phyloP scores from a whole-genome alignment of 2,113 vertebrate species.

The Melanocharis versteri region DNA sequence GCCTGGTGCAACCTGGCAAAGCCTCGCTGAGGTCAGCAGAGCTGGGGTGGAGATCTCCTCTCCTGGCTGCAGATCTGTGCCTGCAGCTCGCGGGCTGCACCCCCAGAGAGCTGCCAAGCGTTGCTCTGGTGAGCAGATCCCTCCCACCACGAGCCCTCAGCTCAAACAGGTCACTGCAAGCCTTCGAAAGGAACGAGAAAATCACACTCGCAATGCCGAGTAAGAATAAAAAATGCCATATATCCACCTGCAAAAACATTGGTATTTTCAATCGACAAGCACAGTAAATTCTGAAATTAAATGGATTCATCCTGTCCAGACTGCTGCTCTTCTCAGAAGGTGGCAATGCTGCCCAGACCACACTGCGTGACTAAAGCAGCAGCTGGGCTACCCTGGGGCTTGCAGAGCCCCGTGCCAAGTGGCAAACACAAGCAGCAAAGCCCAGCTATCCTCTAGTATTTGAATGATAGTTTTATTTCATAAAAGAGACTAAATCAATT shows the following conservation, averaged over 20 bases:
- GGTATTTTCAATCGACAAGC: not conserved
- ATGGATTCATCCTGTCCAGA: not conserved
- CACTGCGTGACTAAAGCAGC: not conserved
- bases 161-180: not conserved
- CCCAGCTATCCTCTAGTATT: not conserved
- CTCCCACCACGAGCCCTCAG: accelerated
- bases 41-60: not conserved
- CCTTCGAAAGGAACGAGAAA: not conserved
- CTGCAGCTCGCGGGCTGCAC: accelerated
- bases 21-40: not conserved
- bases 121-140: not conserved
- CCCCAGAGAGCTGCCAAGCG: not conserved
- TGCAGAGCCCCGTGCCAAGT: not conserved
- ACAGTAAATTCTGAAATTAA: not conserved
- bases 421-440: not conserved
- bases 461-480: not conserved
- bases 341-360: not conserved
- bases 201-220: not conserved
- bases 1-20: not conserved
- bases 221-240: not conserved
- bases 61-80: not conserved
- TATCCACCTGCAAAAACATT: not conserved
- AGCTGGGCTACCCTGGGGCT: not conserved
- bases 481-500: not conserved
- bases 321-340: not conserved